A percentile compares a stretch with the other conserved stretches of the same genome.
phyloP scores from a whole-genome alignment of 2,113 vertebrate species.

The Vidua macroura region DNA sequence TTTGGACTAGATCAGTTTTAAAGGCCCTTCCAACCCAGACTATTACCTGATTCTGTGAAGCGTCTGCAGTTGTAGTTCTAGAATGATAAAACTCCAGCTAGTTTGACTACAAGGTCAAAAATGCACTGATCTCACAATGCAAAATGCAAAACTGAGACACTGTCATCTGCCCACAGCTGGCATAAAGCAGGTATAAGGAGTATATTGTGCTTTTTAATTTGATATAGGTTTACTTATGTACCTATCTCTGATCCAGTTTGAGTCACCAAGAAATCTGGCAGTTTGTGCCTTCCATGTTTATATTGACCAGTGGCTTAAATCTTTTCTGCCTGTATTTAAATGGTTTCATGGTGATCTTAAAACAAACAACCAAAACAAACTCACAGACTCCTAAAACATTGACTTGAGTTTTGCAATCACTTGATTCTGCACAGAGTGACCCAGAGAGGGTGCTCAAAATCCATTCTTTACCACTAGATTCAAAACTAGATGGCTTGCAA shows the following conservation, averaged over 20 bases:
- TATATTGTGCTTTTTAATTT: background rate
- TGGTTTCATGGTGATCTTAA: background rate
- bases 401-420: background rate
- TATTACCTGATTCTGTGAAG: background rate
- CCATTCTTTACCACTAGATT: background rate
- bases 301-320: background rate
- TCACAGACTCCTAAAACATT: background rate
- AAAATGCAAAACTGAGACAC: background rate
- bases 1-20: background rate
- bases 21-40: background rate
- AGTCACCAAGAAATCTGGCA: background rate
- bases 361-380: background rate
- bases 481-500: background rate
- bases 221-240: background rate
- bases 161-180: background rate
- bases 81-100: background rate
- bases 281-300: background rate
- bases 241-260: background rate
- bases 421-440: background rate
- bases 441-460: conserved; percentile 47
- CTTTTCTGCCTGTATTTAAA: background rate
- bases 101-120: background rate
- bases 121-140: fast-evolving
- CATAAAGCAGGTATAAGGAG: background rate
- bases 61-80: background rate